A percentile compares a stretch with the other conserved stretches of the same genome.
phyloP scores from a whole-genome alignment of 2,113 vertebrate species.

The Serinus canaria region DNA sequence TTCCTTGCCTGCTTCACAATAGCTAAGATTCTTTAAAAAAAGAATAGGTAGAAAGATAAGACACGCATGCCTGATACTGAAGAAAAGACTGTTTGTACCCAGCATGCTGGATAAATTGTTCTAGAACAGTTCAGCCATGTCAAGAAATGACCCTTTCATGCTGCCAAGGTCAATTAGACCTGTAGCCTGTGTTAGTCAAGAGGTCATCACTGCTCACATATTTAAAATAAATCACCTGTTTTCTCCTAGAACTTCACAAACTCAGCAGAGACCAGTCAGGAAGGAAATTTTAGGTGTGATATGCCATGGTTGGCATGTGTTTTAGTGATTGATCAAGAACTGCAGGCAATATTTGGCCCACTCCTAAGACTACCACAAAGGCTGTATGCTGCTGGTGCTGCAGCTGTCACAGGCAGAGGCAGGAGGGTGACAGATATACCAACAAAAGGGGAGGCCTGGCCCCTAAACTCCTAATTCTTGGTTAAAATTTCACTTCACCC shows the following conservation, averaged over 20 bases:
- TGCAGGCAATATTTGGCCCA: not conserved
- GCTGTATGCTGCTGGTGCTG: not conserved
- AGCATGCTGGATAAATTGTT: constrained; percentile 68
- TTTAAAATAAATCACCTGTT: not conserved
- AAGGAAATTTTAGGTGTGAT: not conserved
- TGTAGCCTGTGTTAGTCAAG: not conserved
- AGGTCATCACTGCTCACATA: not conserved
- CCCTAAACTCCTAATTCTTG: not conserved
- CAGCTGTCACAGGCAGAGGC: not conserved
- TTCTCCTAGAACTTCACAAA: constrained; percentile 2
- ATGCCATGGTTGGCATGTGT: not conserved
- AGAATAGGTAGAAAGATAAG: constrained; percentile 68
- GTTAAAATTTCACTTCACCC: not conserved
- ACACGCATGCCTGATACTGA: constrained; percentile 61
- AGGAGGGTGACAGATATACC: not conserved
- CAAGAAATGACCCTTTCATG: constrained; percentile 62
- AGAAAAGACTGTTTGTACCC: constrained; percentile 74
- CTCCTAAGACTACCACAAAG: not conserved
- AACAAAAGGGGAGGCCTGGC: not conserved
- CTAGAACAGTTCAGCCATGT: constrained; percentile 71
- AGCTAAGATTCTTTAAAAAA: constrained; percentile 59
- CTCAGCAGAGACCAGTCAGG: not conserved
- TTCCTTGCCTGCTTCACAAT: constrained; percentile 58
- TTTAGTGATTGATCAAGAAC: not conserved
- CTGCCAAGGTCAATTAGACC: constrained; percentile 67